Base-by-base conservation (phyloP, 2,888 invertebrate species). In the Phorcus lineatus region DNA sequence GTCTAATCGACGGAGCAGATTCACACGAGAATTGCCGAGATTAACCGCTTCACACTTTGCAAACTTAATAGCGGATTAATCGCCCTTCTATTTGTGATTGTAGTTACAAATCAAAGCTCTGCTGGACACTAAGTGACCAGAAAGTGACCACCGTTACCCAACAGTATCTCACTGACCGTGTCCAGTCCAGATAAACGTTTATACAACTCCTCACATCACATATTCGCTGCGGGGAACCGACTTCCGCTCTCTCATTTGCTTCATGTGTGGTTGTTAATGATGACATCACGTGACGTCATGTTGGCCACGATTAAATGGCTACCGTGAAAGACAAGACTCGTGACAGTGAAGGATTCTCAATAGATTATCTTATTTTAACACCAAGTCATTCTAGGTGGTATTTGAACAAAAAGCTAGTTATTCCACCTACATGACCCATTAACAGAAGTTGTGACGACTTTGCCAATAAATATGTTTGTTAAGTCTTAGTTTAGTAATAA, bases 91-190 rank as follows among this genome's bases (percentile, higher is more conserved):
- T 62, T 16, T 62, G 62, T 62, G 62, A 62, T 17, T 28, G 28
- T 62, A 28, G 62, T 22, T 28, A 62, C 62, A 62, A 62, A 62
- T 62, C 62, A 62, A 62, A 62, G 62, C 62, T 28, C 62, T 24
- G 62, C n/a, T 62, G 24, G 62, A 62, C 62, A 28, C 62, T 28
- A 22, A 62, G 28, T 62, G 62, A 28, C 28, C 62, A 62, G 24
- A 28, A 28, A 11, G 62, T 62, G 24, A 62, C 62, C 62, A 47
- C 62, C 62, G 62, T 62, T 62, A 62, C 62, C 62, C 62, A 62
- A 62, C 62, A 62, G 62, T 62, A 62, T 62, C 24, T 24, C 62
- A 62, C 62, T 62, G 62, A 62, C 62, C 62, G 62, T 62, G 28
- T 28, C 62, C 13, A 24, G 4, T 13, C 28, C 28, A 62, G 62